These are phyloP conservation scores for Cryptophagus acutangulus DNA, from an alignment of 2,888 invertebrate species.

Conservation along the genomic window DNA sequence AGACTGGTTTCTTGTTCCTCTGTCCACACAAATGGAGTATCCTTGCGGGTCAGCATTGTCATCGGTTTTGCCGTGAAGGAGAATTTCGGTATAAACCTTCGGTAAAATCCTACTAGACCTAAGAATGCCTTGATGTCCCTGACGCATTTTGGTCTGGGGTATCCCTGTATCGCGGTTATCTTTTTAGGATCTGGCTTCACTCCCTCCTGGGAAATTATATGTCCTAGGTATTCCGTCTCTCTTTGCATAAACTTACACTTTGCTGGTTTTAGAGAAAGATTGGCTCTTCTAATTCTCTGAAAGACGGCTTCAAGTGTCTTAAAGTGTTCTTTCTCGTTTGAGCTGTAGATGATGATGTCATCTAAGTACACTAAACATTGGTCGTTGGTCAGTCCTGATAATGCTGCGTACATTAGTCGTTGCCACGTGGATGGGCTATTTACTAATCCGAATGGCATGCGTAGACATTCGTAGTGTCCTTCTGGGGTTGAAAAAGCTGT, in stretches of 20 bases:
- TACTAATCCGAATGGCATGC: conserved; percentile 16
- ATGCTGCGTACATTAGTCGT: conserved; percentile 33
- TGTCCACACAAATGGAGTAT: conserved; percentile 16
- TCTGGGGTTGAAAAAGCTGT: conserved; percentile 15
- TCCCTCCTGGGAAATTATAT: conserved; percentile 21
- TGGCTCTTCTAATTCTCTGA: conserved; percentile 18
- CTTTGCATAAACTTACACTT: conserved; percentile 23
- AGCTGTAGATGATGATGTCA: conserved; percentile 35
- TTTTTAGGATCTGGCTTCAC: conserved; percentile 22
- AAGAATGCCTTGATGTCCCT: conserved; percentile 26
- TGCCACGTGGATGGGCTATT: conserved; percentile 27
- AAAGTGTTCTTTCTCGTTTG: conserved; percentile 28
- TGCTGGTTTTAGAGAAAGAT: conserved; percentile 22
- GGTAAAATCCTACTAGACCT: conserved; percentile 25
- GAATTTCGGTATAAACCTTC: conserved; percentile 21
- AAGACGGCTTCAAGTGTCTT: conserved; percentile 26
- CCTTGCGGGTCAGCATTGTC: conserved; percentile 20
- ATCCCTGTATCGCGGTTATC: conserved; percentile 17
- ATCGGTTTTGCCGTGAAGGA: conserved; percentile 19
- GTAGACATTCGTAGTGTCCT: conserved; percentile 14
- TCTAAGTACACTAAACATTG: conserved; percentile 39
- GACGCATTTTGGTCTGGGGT: conserved; percentile 12
- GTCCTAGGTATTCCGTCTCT: conserved; percentile 23
- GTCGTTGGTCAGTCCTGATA: conserved; percentile 27
- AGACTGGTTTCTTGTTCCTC: conserved; percentile 20